These are phyloP conservation scores for Astyanax mexicanus DNA, from an alignment of 2,797 vertebrate genomes.

Conservation along the genomic window DNA sequence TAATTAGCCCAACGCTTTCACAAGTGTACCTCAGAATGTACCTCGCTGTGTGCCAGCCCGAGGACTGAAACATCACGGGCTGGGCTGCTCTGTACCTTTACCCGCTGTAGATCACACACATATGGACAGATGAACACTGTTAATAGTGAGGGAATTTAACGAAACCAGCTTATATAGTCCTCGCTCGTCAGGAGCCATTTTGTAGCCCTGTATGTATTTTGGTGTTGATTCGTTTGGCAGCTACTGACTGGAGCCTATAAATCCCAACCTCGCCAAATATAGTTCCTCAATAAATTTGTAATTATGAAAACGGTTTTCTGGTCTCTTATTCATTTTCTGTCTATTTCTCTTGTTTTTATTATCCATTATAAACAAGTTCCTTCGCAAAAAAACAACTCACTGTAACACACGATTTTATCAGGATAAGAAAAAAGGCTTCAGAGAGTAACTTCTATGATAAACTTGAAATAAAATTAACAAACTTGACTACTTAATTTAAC, in stretches of 20 bases:
- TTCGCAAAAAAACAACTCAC: background rate
- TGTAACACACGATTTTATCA: background rate
- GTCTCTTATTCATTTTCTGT: constrained; percentile 59
- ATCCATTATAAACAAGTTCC: constrained; percentile 56
- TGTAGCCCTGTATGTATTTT: constrained; percentile 10
- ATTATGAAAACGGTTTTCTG: constrained; percentile 60
- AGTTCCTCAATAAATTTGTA: constrained; percentile 71
- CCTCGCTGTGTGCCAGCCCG: background rate
- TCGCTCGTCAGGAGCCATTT: background rate
- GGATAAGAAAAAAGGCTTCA: background rate
- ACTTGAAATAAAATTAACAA: background rate
- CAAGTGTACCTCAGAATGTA: constrained; percentile 5
- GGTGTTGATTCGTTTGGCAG: constrained; percentile 25
- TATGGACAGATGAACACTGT: background rate
- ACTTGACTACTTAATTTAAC: background rate
- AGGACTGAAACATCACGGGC: background rate
- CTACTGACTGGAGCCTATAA: constrained; percentile 30
- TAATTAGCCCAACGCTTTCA: constrained; percentile 1
- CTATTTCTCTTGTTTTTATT: background rate
- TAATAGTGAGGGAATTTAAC: background rate
- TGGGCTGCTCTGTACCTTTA: constrained; percentile 5
- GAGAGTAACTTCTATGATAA: too few relatives aligned
- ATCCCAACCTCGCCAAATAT: constrained; percentile 16
- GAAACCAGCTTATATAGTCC: background rate
- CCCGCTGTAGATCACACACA: background rate